Conservation (phyloP, 2,113 vertebrate species). For the Antigone vipio region DNA sequence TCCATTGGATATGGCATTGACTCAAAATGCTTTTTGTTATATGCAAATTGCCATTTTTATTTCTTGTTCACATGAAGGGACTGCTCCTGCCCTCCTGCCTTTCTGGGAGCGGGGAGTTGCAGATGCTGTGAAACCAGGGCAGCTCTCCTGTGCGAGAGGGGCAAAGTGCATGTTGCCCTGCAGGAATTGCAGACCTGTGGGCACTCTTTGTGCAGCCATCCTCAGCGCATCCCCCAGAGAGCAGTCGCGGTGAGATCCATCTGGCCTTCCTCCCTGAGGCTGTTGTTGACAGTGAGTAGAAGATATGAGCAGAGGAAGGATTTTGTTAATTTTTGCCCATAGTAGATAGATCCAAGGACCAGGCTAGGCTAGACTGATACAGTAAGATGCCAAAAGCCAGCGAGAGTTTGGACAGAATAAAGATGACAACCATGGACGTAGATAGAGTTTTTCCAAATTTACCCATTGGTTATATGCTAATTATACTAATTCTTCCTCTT, state of each 20-base stretch:
- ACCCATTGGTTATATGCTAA: neutral
- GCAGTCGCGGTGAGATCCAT: neutral
- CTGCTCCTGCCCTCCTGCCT: neutral
- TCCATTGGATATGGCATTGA: no score
- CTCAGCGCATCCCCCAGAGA: neutral
- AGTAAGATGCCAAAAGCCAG: neutral
- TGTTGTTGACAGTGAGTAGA: neutral
- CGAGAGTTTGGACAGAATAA: neutral
- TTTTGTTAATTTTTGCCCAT: neutral
- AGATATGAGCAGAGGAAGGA: neutral
- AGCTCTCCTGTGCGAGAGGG: neutral
- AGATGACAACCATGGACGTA: neutral
- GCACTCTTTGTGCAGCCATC: neutral
- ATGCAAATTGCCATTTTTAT: no score
- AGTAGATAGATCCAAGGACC: neutral
- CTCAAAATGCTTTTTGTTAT: no score
- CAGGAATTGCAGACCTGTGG: neutral
- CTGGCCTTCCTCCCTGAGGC: slow-evolving; percentile 15
- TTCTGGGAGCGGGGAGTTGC: accelerated
- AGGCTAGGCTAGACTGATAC: neutral
- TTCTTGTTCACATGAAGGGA: neutral
- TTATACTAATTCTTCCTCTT: neutral
- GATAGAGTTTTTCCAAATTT: neutral
- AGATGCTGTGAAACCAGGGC: neutral
- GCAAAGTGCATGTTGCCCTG: neutral